Evolutionary conservation across 1,140 invertebrate genomes (phyloP), one percentile per base, ranked within the genome.

Genomic region (Drosophila arizonae): DNA sequence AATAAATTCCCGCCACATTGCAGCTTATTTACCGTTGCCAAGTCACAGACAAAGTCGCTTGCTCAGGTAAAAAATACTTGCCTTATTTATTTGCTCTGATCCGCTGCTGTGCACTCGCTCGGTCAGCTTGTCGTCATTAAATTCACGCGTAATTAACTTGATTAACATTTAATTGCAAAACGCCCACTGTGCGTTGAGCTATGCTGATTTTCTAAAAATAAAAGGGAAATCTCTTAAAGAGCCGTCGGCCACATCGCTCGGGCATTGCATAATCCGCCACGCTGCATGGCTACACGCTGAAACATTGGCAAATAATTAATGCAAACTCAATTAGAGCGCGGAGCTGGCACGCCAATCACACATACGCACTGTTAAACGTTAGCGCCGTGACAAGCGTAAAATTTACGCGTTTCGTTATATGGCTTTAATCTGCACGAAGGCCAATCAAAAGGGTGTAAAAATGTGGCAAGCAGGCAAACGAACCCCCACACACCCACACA

Each of bases 371-470:
- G 72, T 61, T 76, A 84, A 79, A 76, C 72, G 68, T 48, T 76
- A 79, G 70, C 62, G 76, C 58, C 75, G 41, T 65, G 56, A 56
- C 13, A 6, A 33, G 50, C 58, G 68, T 77, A 30, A 77, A 85
- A 69, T 77, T 72, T 75, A 86, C 65, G 81, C 69, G 55, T 63
- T 51, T 72, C 72, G 61, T 80, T 77, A 84, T 84, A 76, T 43
- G 79, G 69, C 76, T 76, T 79, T 79, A 72, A 84, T 74, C 76
- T 72, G 51, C 57, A 39, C 65, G 48, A 77, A 67, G 74, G 78
- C 82, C 81, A 86, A 86, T 87, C 81, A 86, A 81, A 86, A 76
- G 65, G 67, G 54, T 70, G 72, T 84, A 76, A 84, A 82, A 79
- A 30, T 8, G n/a, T 67, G 33, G 45, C 68, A 64, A 17, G 21